Evolutionary conservation across 1,140 invertebrate genomes (phyloP).

Genomic region (Oryzaephilus surinamensis): DNA sequence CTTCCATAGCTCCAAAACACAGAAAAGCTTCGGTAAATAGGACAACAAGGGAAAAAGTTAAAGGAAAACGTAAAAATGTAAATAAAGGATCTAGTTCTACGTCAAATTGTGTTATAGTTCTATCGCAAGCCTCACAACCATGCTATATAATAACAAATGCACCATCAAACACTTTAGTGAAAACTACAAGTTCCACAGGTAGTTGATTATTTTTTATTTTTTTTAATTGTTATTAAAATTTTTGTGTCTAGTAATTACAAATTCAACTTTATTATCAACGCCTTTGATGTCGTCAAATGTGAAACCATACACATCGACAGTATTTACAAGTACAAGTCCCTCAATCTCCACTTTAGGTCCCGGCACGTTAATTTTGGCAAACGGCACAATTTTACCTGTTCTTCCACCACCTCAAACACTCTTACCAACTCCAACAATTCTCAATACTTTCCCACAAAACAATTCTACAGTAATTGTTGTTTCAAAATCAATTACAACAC

Average conservation of each 20-base stretch:
- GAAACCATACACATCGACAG: slow-evolving; percentile 11
- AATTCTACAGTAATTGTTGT: slow-evolving; percentile 1
- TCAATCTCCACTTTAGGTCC: slow-evolving; percentile 16
- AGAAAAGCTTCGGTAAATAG: slow-evolving; percentile 11
- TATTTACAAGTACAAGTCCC: slow-evolving; percentile 6
- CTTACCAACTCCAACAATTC: slow-evolving; percentile 4
- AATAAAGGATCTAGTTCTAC: background rate
- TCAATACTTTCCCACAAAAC: background rate
- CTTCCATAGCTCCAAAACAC: slow-evolving; percentile 9
- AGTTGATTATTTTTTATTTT: slow-evolving; percentile 8
- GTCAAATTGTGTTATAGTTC: slow-evolving; percentile 19
- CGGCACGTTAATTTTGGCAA: slow-evolving; percentile 29
- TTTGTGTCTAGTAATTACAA: slow-evolving; percentile 20
- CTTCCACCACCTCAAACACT: slow-evolving; percentile 11
- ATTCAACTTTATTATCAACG: slow-evolving; percentile 19
- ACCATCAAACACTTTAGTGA: slow-evolving; percentile 11
- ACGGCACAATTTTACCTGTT: slow-evolving; percentile 27
- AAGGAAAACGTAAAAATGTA: background rate
- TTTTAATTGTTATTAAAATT: background rate
- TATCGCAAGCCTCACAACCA: slow-evolving; percentile 13
- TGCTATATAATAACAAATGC: slow-evolving; percentile 24
- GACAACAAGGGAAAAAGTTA: slow-evolving; percentile 2
- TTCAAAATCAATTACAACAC: slow-evolving; percentile 6
- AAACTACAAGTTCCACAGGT: slow-evolving; percentile 18
- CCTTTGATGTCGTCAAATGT: slow-evolving; percentile 20